These are phyloP conservation scores for Enteromius radiatus DNA, from an alignment of 2,797 vertebrate species.

Conservation along the genomic window DNA sequence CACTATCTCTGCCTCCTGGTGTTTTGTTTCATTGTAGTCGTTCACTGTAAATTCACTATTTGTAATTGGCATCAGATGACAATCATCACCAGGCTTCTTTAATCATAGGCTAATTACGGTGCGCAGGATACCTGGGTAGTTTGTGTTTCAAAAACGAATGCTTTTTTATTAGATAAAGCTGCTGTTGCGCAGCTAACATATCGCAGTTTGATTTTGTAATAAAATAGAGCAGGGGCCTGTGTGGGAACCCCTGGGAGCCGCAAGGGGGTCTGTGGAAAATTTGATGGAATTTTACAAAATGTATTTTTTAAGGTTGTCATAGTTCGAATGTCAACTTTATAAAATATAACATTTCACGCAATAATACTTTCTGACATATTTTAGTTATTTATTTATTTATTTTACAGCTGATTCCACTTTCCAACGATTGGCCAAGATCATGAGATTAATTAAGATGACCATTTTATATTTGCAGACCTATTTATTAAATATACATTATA, in stretches of 20 bases:
- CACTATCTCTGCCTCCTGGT: slow-evolving; percentile 33
- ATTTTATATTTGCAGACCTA: background rate
- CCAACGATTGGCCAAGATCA: too few species aligned
- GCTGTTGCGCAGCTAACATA: slow-evolving; percentile 26
- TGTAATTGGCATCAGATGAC: slow-evolving; percentile 35
- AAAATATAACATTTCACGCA: background rate
- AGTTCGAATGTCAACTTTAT: background rate
- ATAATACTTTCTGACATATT: background rate
- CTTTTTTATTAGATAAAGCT: slow-evolving; percentile 32
- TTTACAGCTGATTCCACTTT: background rate
- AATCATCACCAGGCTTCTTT: slow-evolving; percentile 11
- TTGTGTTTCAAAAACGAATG: slow-evolving; percentile 23
- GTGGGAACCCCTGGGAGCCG: background rate
- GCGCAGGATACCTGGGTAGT: slow-evolving; percentile 23
- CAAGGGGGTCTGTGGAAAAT: background rate
- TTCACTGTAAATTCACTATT: slow-evolving; percentile 17
- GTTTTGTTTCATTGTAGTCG: slow-evolving; percentile 29
- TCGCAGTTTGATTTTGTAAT: background rate
- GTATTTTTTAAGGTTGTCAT: background rate
- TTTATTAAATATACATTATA: background rate
- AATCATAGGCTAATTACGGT: slow-evolving; percentile 27
- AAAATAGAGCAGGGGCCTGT: background rate
- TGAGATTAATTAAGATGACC: background rate
- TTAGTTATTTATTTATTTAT: background rate
- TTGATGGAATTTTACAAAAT: background rate